Evolutionary conservation across 1,140 invertebrate genomes (phyloP), one percentile per base, ranked within the genome.

Genomic region (Tetramorium simillimum): DNA sequence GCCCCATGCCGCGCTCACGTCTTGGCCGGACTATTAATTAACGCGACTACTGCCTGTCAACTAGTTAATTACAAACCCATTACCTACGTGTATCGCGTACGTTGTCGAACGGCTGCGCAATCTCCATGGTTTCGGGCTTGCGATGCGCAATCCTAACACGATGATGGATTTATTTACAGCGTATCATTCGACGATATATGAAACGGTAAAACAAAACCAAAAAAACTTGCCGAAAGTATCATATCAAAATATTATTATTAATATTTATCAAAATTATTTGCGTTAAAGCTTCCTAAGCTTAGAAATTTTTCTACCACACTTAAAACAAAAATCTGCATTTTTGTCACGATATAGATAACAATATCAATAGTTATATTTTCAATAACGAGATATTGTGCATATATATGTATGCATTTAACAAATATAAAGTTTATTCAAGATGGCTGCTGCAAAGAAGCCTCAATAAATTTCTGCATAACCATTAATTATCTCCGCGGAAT

Each of bases 1-100:
- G 78, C 84, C 56, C 75, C 90, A 80, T 87, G 85, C 77, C 70
- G 85, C 2, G 84, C 62, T 51, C 78, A 28, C 70, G 84, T 76
- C 75, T 67, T 46, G 21, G n/a, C 40, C 56, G 49, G 33, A 78
- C 90, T 91, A 91, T 90, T 91, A 91, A 91, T 91, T 91, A 91
- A 91, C 53, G 63, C 69, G 75, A 88, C 86, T 91, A 86, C 90
- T 82, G 77, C 65, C 81, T 86, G 85, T 87, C 81, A 53, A 56
- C 63, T 24, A 28, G 53, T 88, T 90, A 90, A 90, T 90, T 90
- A 77, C 72, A 69, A 77, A 85, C 51, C 53, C 73, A 70, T 89
- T 90, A 89, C 56, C 70, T 16, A 53, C 6, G 14, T 49, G 40
- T 24, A 53, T 63, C 14, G 65, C 60, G 49, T 51, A 63, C 14